A percentile compares a stretch with the other conserved stretches of the same genome.
Evolutionary conservation across 2,888 invertebrate species (phyloP).

Genomic region (Macaria notata): DNA sequence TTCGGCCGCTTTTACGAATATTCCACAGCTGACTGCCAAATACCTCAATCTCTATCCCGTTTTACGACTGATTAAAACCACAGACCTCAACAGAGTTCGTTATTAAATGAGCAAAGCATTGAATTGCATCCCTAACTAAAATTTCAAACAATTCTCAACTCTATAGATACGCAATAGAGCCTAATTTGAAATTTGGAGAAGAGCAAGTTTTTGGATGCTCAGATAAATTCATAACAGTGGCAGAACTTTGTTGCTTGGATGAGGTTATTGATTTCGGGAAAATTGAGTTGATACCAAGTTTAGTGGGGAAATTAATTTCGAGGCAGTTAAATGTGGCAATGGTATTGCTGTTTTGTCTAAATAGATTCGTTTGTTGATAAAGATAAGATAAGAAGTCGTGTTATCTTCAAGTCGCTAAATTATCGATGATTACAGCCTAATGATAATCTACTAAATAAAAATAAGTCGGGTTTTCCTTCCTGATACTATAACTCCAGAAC

Average conservation of each 20-base stretch:
- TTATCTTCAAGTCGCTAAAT: too few species aligned
- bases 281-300: background rate
- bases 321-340: too few species aligned
- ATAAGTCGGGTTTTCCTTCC: too few species aligned
- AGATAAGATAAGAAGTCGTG: too few species aligned
- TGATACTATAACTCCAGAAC: too few species aligned
- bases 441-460: too few species aligned
- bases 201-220: constrained; percentile 5
- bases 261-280: constrained; percentile 9
- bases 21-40: constrained; percentile 14
- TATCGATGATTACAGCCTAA: too few species aligned
- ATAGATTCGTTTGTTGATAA: too few species aligned
- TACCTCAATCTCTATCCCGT: constrained; percentile 27
- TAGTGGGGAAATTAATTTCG: too few species aligned
- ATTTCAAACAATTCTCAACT: constrained; percentile 15
- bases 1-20: constrained; percentile 1
- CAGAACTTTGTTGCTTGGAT: constrained; percentile 7
- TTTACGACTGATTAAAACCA: constrained; percentile 36
- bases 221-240: constrained; percentile 4
- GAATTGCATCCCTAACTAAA: constrained; percentile 17
- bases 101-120: constrained; percentile 22
- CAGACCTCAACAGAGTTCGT: constrained; percentile 25
- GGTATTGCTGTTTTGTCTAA: too few species aligned
- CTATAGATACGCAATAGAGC: constrained; percentile 1
- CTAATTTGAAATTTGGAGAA: background rate